Evolutionary conservation across 2,888 invertebrate genomes (phyloP), one percentile per base, ranked within the genome.

Genomic region (Thereva nobilitata): DNA sequence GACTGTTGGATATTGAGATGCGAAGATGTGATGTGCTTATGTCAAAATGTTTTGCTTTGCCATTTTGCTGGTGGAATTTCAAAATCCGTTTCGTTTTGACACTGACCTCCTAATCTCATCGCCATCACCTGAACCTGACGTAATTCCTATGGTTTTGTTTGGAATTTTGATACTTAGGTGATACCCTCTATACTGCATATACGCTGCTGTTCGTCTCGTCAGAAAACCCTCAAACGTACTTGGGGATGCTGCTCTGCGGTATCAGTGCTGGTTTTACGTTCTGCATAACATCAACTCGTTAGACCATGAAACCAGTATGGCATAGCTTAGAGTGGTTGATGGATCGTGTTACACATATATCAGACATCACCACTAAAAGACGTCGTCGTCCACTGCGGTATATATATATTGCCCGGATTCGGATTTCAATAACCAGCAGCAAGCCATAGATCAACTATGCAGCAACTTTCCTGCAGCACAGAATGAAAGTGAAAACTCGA

Each of bases 91-190:
- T 38, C 55, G 23, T 55, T 55, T 55, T 55, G 55, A 55, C 55
- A 55, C 55, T 55, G 55, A 55, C 55, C 55, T 55, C 55, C 42
- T 55, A 55, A 55, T 55, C 55, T 41, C 55, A 55, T 55, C 55
- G 40, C 23, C 41, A 23, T 23, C 23, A 23, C 23, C 23, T 41
- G 41, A 55, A 41, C 23, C 41, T 55, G 41, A 40, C 40, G 55
- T 55, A 55, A 55, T 41, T 41, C 55, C 55, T 55, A 41, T 10
- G 41, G 41, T 23, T 38, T 41, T 55, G 23, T 23, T 23, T 23
- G 23, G 55, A 55, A 40, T 55, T 55, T 55, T 40, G 40, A 55
- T 55, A 55, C 40, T 12, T 40, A n/a, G 38, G 10, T 23, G 23
- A 23, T 23, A 23, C 23, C 23, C 23, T 23, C 23, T 23, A 23